Percentiles rank a stretch among this genome's conserved stretches.
Conservation (phyloP, 2,113 vertebrate genomes). For the Zosterops pallidus region DNA sequence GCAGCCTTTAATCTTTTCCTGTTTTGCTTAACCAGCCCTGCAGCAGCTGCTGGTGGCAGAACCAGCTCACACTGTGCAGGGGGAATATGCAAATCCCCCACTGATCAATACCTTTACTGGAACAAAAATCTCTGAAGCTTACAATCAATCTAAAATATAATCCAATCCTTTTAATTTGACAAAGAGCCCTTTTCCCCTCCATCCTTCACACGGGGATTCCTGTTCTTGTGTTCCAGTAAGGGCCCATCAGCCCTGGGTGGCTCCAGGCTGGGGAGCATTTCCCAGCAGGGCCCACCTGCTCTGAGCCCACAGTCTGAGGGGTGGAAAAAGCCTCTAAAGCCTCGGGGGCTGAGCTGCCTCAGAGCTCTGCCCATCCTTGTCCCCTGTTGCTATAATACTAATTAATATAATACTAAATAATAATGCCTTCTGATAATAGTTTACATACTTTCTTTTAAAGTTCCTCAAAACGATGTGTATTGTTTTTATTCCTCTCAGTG, state of each 20-base stretch:
- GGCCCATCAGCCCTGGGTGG: neutral
- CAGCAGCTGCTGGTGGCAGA: neutral
- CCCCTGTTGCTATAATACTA: too few species aligned
- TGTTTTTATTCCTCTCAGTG: too few species aligned
- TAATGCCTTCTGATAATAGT: too few species aligned
- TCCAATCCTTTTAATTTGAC: slow-evolving; percentile 45
- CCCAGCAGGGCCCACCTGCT: neutral
- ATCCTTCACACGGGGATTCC: neutral
- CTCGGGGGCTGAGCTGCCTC: accelerated
- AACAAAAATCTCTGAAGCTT: slow-evolving; percentile 42
- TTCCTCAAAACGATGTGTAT: too few species aligned
- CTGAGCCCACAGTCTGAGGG: accelerated
- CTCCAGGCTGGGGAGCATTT: neutral
- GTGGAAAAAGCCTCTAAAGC: accelerated
- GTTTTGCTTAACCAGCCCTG: neutral
- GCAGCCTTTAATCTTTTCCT: neutral
- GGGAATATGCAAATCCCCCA: slow-evolving; percentile 5
- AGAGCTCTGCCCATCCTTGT: neutral
- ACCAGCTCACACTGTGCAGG: neutral
- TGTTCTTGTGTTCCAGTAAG: slow-evolving; percentile 24
- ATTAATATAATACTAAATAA: too few species aligned
- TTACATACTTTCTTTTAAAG: too few species aligned
- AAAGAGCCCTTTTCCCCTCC: neutral
- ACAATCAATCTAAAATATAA: slow-evolving; percentile 50
- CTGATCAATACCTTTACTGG: slow-evolving; percentile 59